phyloP scores from a whole-genome alignment of 2,797 vertebrate species.

The Falco berigora region DNA sequence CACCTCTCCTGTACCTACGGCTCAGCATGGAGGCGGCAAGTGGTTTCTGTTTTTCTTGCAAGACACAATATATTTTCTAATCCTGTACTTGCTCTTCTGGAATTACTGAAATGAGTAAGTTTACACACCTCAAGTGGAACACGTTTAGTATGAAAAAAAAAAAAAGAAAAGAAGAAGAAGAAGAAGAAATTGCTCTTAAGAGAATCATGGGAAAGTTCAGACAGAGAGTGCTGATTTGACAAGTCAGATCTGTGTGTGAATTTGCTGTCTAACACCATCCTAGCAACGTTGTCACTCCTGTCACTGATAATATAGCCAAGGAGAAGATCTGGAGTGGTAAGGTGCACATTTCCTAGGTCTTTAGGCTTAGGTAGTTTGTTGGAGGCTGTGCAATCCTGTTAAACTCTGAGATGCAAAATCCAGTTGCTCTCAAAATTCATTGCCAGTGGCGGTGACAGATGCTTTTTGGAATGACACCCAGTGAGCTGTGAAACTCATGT shows the following conservation, averaged over 20 bases:
- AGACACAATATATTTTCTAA: neutral
- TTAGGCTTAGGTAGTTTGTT: neutral
- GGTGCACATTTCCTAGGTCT: neutral
- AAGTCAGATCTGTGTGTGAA: conserved; percentile 7
- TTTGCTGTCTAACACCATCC: conserved; percentile 13
- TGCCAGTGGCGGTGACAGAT: conserved; percentile 38
- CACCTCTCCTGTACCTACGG: neutral
- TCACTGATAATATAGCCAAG: conserved; percentile 28
- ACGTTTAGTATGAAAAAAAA: neutral
- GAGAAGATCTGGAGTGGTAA: neutral
- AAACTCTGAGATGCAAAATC: conserved; percentile 12
- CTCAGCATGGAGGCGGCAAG: neutral
- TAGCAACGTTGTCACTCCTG: neutral
- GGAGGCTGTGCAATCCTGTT: neutral
- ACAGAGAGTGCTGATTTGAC: neutral
- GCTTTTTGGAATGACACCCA: conserved; percentile 42
- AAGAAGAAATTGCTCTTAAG: neutral
- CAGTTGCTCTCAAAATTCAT: conserved; percentile 26
- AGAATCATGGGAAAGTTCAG: neutral
- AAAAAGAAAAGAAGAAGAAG: too few species aligned
- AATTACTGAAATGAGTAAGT: neutral
- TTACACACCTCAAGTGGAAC: neutral
- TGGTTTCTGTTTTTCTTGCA: neutral
- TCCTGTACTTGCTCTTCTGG: neutral
- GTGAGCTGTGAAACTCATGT: conserved; percentile 37